A percentile compares a stretch with the other conserved stretches of the same genome.
phyloP scores from a whole-genome alignment of 2,113 vertebrate species.

The Zosterops lateralis region DNA sequence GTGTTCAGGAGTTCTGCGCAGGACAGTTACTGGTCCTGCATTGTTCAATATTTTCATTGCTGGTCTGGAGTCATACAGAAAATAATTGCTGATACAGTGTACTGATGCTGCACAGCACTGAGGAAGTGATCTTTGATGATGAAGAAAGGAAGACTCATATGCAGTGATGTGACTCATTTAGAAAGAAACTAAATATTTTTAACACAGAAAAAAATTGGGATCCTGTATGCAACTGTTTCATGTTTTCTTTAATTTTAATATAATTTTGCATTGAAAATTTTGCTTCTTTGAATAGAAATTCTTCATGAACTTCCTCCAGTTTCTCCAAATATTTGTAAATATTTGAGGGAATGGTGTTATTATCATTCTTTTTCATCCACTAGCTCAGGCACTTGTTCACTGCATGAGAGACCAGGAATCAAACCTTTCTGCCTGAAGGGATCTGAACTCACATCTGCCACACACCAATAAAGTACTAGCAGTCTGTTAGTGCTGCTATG shows the following conservation, averaged over 20 bases:
- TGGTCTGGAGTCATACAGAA: not conserved
- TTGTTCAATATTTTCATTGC: not conserved
- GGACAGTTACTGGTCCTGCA: not conserved
- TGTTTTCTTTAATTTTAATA: not conserved
- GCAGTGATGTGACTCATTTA: not conserved
- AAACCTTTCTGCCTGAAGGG: conserved; percentile 23
- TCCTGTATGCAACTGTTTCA: not conserved
- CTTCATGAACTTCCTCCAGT: not conserved
- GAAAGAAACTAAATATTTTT: not conserved
- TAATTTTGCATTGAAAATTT: not conserved
- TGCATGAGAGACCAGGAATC: not conserved
- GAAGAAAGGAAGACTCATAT: not conserved
- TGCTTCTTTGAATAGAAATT: not conserved
- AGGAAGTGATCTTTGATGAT: not conserved
- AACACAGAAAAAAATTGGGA: not conserved
- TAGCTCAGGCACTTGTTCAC: not conserved
- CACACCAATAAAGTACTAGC: not conserved
- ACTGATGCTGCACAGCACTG: not conserved
- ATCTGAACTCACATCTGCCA: conserved; percentile 16
- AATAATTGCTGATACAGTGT: not conserved
- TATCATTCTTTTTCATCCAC: not conserved
- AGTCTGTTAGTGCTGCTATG: not conserved
- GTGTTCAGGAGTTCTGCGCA: not conserved
- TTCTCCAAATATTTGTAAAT: not conserved
- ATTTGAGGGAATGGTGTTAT: not conserved